phyloP scores from a whole-genome alignment of 1,140 invertebrate genomes.

The Ridgeia piscesae region DNA sequence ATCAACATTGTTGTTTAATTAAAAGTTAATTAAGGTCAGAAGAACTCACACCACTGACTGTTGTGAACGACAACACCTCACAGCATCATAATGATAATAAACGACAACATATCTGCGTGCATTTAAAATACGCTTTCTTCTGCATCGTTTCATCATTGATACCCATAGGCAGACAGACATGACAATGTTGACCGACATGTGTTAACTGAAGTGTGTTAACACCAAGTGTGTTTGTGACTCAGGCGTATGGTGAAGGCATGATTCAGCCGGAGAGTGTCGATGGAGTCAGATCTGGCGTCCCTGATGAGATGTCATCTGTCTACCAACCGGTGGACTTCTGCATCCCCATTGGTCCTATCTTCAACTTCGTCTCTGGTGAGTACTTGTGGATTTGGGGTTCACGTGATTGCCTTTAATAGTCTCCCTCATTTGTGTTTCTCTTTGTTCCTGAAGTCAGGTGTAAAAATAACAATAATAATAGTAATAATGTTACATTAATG shows the following conservation, averaged over 20 bases:
- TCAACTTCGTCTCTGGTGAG: conserved; percentile 56
- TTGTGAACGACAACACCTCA: not conserved
- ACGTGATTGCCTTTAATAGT: not conserved
- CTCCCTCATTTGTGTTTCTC: not conserved
- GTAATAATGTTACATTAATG: no score
- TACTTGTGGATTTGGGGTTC: no score
- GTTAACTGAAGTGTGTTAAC: not conserved
- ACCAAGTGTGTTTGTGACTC: not conserved
- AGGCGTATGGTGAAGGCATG: conserved; percentile 9
- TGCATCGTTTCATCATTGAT: not conserved
- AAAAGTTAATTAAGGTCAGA: not conserved
- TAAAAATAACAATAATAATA: no score
- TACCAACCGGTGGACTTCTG: conserved; percentile 53
- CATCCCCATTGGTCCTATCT: conserved; percentile 56
- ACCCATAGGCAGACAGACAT: not conserved
- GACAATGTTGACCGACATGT: not conserved
- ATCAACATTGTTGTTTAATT: not conserved
- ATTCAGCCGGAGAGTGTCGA: conserved; percentile 9
- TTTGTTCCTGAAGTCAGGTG: no score
- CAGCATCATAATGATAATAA: not conserved
- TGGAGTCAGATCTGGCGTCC: not conserved
- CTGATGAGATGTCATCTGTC: conserved; percentile 15
- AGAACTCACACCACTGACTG: not conserved
- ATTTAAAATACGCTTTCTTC: not conserved
- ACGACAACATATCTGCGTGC: not conserved